These are phyloP conservation scores for Saccostrea cuccullata DNA, from an alignment of 1,140 invertebrate species.

Conservation along the genomic window DNA sequence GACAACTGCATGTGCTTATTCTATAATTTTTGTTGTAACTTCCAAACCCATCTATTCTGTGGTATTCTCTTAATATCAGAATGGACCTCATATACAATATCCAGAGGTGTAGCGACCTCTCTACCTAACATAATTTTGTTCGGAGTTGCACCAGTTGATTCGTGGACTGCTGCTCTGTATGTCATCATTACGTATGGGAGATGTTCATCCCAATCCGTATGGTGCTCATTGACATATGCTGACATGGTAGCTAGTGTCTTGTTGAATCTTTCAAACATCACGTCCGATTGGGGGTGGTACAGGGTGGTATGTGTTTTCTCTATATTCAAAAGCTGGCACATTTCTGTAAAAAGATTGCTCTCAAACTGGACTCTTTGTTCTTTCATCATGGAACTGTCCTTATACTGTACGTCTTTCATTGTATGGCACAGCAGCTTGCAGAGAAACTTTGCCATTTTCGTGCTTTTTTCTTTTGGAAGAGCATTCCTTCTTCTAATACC, in stretches of 20 bases:
- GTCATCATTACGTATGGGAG: too few relatives aligned
- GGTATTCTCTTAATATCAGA: background rate
- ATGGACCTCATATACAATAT: background rate
- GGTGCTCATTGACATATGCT: conserved; percentile 32
- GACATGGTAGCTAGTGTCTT: conserved; percentile 43
- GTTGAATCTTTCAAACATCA: conserved; percentile 59
- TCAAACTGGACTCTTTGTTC: conserved; percentile 46
- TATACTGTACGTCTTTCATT: background rate
- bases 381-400: background rate
- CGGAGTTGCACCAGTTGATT: too few relatives aligned
- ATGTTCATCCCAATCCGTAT: conserved; percentile 43
- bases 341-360: conserved; percentile 39
- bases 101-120: too few relatives aligned
- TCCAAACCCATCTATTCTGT: conserved; percentile 11
- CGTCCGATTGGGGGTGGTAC: conserved; percentile 55
- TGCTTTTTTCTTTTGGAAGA: background rate
- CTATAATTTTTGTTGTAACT: conserved; percentile 1
- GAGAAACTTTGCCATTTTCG: background rate
- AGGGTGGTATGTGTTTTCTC: conserved; percentile 55
- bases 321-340: conserved; percentile 50
- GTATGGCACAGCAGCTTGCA: background rate
- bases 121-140: too few relatives aligned
- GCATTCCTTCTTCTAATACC: background rate
- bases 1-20: background rate
- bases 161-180: too few relatives aligned